Evolutionary conservation across 2,888 invertebrate genomes (phyloP).

Genomic region (Malthinus flaveolus): DNA sequence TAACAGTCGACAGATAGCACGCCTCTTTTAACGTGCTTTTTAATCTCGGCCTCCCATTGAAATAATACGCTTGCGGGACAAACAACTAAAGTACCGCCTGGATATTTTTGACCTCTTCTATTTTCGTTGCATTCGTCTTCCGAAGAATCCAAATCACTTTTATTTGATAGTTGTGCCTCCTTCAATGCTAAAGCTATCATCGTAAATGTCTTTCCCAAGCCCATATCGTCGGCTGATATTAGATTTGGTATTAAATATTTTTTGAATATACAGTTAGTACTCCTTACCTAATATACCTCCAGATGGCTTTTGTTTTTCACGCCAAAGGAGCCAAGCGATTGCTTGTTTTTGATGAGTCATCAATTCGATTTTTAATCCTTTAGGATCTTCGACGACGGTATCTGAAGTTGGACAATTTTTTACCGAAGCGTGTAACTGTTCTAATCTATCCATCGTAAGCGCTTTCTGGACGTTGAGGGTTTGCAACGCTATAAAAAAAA

Average conservation of each 20-base stretch:
- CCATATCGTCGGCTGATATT: constrained; percentile 74
- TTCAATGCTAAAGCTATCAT: constrained; percentile 76
- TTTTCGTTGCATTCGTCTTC: constrained; percentile 37
- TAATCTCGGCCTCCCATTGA: constrained; percentile 87
- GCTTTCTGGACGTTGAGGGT: constrained; percentile 70
- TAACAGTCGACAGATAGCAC: constrained; percentile 69
- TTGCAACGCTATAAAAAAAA: constrained; percentile 60
- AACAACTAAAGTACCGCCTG: constrained; percentile 82
- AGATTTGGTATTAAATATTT: not conserved
- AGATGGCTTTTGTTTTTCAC: constrained; percentile 81
- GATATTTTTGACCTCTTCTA: constrained; percentile 28
- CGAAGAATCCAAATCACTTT: constrained; percentile 43
- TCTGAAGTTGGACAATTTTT: constrained; percentile 67
- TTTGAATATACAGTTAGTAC: not conserved
- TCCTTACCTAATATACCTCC: constrained; percentile 87
- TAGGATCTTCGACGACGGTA: constrained; percentile 62
- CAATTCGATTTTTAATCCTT: constrained; percentile 65
- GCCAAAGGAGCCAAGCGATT: constrained; percentile 85
- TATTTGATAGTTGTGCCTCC: constrained; percentile 55
- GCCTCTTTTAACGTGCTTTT: constrained; percentile 63
- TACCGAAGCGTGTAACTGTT: constrained; percentile 72
- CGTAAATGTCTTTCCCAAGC: constrained; percentile 80
- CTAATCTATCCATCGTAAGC: constrained; percentile 71
- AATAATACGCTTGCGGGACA: constrained; percentile 89
- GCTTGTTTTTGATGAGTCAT: constrained; percentile 87